Base-by-base conservation (phyloP, 1,140 invertebrate species). In the Uloborus diversus region DNA sequence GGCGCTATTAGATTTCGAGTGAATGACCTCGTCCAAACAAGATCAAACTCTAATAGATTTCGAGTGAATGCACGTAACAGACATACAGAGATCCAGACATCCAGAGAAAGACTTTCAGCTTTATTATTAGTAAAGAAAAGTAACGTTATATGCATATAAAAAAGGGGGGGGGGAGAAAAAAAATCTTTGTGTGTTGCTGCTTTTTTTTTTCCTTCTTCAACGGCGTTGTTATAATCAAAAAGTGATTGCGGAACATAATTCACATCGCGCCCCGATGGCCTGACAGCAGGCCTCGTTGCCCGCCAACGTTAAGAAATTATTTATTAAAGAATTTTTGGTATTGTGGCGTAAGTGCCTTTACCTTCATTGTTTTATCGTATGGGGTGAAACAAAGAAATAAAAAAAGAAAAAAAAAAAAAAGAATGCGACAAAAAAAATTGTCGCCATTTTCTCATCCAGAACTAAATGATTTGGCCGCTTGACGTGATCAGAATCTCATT, bases 381-480 rank as follows among this genome's bases (percentile, higher is more conserved):
- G 30, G 14, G 37, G 57, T 64, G 13, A 17, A 17, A 42, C 9
- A 33, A 37, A 51, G 35, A 47, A 37, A 30, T 20, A 32, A 61
- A 73, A 73, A 62, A 61, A 47, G 56, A 30, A 23, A 32, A 61
- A 73, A 73, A 62, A 61, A 62, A 27, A 28, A 20, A 14, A 42
- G 14, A 30, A 47, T 7, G 47, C 14, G 30, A 25, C 49, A 75
- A 73, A 75, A 64, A 37, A 35, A 28, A 64, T 25, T 75, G 71
- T 75, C 71, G 71, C 28, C 47, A 32, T 62, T 33, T 75, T 59
- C 23, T 75, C 71, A 64, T 32, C 57, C 71, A 42, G 59, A 75
- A 75, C 71, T 75, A 75, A 75, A 75, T 75, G 23, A 37, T 20
- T 64, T 30, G 9, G n/a, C 28, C 1, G 59, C 28, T 1, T 5